phyloP scores from a whole-genome alignment of 2,888 invertebrate genomes.

The Alentia gelatinosa region DNA sequence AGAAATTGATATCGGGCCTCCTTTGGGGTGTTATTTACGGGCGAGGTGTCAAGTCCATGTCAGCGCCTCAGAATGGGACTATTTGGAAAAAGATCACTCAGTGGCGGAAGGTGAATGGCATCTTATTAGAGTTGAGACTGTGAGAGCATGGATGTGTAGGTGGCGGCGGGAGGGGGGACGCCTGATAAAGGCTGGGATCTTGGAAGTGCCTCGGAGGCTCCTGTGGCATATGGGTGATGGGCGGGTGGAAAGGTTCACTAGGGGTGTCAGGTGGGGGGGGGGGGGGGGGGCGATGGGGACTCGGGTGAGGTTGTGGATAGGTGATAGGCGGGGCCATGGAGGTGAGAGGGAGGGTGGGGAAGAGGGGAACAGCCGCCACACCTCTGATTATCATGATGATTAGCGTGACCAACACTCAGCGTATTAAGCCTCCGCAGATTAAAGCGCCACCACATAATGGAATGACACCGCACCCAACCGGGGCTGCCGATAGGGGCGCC shows the following conservation, averaged over 20 bases:
- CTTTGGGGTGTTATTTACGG: conserved; percentile 29
- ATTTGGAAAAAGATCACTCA: conserved; percentile 48
- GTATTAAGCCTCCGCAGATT: neutral
- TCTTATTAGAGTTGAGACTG: conserved; percentile 40
- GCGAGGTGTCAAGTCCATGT: conserved; percentile 3
- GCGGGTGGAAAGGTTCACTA: neutral
- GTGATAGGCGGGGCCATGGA: neutral
- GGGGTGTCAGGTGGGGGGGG: neutral
- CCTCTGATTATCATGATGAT: conserved; percentile 19
- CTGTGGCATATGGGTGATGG: neutral
- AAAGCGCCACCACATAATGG: neutral
- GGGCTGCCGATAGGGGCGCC: neutral
- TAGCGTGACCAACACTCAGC: neutral
- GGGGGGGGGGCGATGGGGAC: neutral
- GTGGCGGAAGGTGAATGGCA: conserved; percentile 9
- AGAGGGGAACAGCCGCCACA: neutral
- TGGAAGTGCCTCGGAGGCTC: neutral
- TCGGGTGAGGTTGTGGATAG: neutral
- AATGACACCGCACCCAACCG: neutral
- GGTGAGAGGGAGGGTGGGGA: neutral
- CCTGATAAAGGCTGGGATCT: conserved; percentile 5
- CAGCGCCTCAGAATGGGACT: conserved; percentile 23
- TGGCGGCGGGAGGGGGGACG: neutral
- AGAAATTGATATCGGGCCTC: conserved; percentile 34
- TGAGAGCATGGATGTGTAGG: neutral